Evolutionary conservation across 2,113 vertebrate genomes (phyloP).

Genomic region (Nerophis lumbriciformis): DNA sequence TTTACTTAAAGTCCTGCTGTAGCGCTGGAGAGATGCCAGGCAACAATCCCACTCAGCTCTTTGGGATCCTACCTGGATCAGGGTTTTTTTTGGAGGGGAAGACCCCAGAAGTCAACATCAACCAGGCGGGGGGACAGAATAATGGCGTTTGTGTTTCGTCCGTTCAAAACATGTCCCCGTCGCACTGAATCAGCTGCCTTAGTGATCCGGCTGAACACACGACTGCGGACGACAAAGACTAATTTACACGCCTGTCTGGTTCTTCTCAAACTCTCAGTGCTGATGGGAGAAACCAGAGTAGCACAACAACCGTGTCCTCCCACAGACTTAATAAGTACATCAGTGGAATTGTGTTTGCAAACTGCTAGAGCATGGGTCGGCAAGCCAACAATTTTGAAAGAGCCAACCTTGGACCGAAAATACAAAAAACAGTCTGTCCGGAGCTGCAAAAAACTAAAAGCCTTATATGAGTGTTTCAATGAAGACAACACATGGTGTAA

Average conservation of each 20-base stretch:
- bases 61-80: not conserved
- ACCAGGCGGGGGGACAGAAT: slow-evolving; percentile 15
- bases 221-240: slow-evolving; percentile 13
- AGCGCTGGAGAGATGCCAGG: slow-evolving; percentile 1
- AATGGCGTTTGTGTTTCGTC: slow-evolving; percentile 12
- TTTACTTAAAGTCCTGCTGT: slow-evolving; percentile 10
- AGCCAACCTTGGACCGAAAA: too few species aligned
- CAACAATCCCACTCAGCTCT: not conserved
- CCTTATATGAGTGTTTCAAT: too few species aligned
- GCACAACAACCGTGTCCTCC: not conserved
- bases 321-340: not conserved
- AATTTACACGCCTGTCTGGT: slow-evolving; percentile 31
- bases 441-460: too few species aligned
- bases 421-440: too few species aligned
- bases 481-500: too few species aligned
- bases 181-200: slow-evolving; percentile 10
- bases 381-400: too few species aligned
- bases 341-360: too few species aligned
- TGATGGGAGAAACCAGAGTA: not conserved
- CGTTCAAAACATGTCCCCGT: slow-evolving; percentile 25
- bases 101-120: slow-evolving; percentile 13
- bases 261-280: not conserved
- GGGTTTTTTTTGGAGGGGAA: too few species aligned
- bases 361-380: too few species aligned
- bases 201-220: slow-evolving; percentile 9